A percentile compares a stretch with the other conserved stretches of the same genome.
Conservation (phyloP, 1,140 invertebrate genomes). For the Brachionus rubens region DNA sequence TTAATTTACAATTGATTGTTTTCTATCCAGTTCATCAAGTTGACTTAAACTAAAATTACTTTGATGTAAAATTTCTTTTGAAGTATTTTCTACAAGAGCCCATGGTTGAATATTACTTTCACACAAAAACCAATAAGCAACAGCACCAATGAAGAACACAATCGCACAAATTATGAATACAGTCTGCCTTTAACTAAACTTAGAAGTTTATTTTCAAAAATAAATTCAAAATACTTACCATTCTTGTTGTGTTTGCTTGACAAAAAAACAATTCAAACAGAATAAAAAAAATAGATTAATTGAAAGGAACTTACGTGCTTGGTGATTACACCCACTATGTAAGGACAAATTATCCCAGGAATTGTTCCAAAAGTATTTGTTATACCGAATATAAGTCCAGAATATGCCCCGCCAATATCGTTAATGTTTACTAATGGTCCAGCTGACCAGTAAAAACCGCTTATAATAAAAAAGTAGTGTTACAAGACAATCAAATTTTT, state of each 20-base stretch:
- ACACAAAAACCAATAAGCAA: background rate
- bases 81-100: background rate
- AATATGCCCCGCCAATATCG: constrained; percentile 55
- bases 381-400: constrained; percentile 75
- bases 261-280: background rate
- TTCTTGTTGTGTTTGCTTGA: constrained; percentile 46
- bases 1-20: background rate
- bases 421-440: constrained; percentile 48
- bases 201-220: too few relatives aligned
- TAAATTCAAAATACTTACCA: constrained; percentile 42
- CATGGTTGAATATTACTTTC: constrained; percentile 10
- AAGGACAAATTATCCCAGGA: constrained; percentile 72
- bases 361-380: constrained; percentile 80
- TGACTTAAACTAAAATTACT: background rate
- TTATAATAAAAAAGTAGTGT: too few relatives aligned
- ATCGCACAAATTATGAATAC: constrained; percentile 34
- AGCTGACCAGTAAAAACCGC: constrained; percentile 38
- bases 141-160: constrained; percentile 3
- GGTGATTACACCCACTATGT: background rate
- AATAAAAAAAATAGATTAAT: background rate
- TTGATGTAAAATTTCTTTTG: background rate
- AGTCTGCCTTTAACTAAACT: constrained; percentile 17
- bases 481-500: too few relatives aligned
- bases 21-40: too few relatives aligned
- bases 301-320: constrained; percentile 14